Base-by-base conservation (phyloP, 2,113 vertebrate species). In the Pristiophorus japonicus region DNA sequence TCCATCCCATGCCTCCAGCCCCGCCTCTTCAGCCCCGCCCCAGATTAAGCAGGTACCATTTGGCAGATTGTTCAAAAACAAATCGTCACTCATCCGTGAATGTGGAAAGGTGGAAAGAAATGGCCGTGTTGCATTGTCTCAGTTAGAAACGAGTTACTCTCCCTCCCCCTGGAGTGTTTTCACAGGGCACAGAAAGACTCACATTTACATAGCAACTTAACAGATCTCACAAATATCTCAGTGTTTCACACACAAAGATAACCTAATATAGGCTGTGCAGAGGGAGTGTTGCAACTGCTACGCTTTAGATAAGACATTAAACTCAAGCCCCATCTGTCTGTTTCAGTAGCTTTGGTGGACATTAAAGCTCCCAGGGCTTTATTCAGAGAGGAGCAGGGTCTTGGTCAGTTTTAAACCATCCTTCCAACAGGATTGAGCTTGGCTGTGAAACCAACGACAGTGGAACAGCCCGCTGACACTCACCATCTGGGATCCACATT, bases 11-110 rank as follows among this genome's bases (percentile, higher is more conserved):
- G 51, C 51, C 51, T 85, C 84, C 42, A 85, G 51, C 51, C 51
- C 51, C 4, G 51, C 51, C 51, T 4, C 51, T 51, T n/a, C n/a
- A n/a, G 51, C 5, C 14, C 3, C 87, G 59, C 27, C 51, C 0
- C 97, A 97, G 1, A 96, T 97, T 90, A 98, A 38, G 97, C 97
- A 0, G 97, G 97, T 94, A 98, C 96, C 92, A 98, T 97, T 96
- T 96, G 97, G 96, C 97, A 98, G 81, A 98, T n/a, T n/a, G n/a
- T n/a, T n/a, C n/a, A n/a, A n/a, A n/a, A n/a, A n/a, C n/a, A n/a
- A n/a, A n/a, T n/a, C n/a, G n/a, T n/a, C n/a, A n/a, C 30, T 5
- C 16, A 16, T 42, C 16, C 2, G 5, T 4, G 34, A 81, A 65
- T 65, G 63, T 14, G 63, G 63, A 65, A 16, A 65, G 63, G 14